Evolutionary conservation across 2,888 invertebrate genomes (phyloP).

Genomic region (Caradrina clavipalpis): DNA sequence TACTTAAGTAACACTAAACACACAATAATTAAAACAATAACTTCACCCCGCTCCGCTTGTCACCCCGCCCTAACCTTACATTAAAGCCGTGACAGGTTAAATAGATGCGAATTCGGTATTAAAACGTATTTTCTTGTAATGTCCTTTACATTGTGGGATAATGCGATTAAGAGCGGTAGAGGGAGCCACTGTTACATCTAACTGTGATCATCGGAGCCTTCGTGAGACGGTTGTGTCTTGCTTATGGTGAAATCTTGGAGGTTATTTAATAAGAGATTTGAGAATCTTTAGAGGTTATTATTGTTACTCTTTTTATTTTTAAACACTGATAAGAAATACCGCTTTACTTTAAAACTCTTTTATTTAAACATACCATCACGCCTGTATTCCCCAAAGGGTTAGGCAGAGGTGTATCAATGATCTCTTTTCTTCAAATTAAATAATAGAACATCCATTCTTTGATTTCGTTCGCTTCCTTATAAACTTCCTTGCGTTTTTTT

Average conservation of each 20-base stretch:
- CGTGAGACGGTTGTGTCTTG: conserved; percentile 22
- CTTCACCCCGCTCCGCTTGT: conserved; percentile 11
- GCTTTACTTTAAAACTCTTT: too few relatives aligned
- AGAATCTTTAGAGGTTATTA: background rate
- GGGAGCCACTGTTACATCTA: conserved; percentile 31
- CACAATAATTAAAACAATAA: conserved; percentile 4
- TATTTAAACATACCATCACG: too few relatives aligned
- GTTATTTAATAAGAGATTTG: background rate
- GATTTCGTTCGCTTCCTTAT: too few relatives aligned
- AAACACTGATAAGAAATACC: too few relatives aligned
- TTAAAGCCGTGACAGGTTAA: conserved; percentile 65
- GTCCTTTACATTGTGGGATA: conserved; percentile 54
- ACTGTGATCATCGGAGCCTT: conserved; percentile 36
- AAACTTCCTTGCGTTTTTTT: too few relatives aligned
- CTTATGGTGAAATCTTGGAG: conserved; percentile 17
- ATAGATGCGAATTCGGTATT: conserved; percentile 68
- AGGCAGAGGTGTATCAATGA: too few relatives aligned
- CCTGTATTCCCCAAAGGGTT: too few relatives aligned
- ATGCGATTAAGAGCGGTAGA: conserved; percentile 49
- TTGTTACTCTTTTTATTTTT: too few relatives aligned
- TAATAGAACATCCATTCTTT: too few relatives aligned
- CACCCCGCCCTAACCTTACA: conserved; percentile 21
- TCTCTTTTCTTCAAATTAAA: too few relatives aligned
- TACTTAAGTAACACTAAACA: too few relatives aligned
- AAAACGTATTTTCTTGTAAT: conserved; percentile 69